Evolutionary conservation across 2,113 vertebrate species (phyloP).

Genomic region (Pyxicephalus adspersus): DNA sequence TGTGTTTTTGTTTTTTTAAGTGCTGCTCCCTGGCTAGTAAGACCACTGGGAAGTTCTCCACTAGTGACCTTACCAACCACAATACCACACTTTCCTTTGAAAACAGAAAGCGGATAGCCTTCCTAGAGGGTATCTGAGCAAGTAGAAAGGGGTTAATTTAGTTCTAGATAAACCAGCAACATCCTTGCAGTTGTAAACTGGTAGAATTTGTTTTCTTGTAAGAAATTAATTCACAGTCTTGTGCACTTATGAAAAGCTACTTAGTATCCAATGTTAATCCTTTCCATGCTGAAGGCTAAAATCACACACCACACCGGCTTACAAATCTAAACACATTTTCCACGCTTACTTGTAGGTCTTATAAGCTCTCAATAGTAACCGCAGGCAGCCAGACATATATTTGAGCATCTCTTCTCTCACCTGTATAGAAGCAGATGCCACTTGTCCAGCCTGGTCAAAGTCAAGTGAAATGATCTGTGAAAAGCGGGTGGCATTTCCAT

Average conservation of each 20-base stretch:
- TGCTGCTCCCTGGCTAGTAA: no score
- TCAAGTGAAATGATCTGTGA: constrained; percentile 95
- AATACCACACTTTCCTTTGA: no score
- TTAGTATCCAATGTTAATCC: constrained; percentile 18
- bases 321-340: constrained; percentile 7
- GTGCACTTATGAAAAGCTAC: constrained; percentile 19
- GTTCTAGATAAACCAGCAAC: no score
- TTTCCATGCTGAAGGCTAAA: constrained; percentile 25
- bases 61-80: no score
- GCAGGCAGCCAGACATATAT: neutral
- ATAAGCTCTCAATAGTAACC: neutral
- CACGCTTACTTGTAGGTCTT: neutral
- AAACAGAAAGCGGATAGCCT: no score
- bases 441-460: constrained; percentile 95
- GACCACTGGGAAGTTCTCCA: no score
- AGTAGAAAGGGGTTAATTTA: no score
- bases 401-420: constrained; percentile 67
- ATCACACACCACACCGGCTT: constrained; percentile 9
- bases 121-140: no score
- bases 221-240: neutral
- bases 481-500: constrained; percentile 90
- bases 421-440: constrained; percentile 95
- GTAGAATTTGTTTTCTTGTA: constrained; percentile 5
- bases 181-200: neutral
- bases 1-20: no score